Conservation (phyloP, 30 jellyfish, hydroid and myxozoan genomes). For the Chrysaora quinquecirrha region DNA sequence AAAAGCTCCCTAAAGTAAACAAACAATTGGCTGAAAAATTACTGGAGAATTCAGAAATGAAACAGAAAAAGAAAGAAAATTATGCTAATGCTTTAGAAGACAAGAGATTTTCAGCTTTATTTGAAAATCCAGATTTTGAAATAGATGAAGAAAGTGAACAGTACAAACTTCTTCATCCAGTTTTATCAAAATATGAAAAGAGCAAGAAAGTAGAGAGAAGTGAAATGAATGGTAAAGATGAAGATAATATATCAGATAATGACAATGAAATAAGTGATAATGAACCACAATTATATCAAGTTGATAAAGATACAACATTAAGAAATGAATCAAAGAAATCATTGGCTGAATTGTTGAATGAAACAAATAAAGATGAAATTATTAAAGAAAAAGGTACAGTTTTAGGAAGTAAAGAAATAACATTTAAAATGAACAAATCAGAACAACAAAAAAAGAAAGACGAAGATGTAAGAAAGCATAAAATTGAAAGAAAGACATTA, state of each 20-base stretch:
- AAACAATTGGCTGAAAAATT: slow-evolving; percentile 87
- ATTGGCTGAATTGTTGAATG: slow-evolving; percentile 73
- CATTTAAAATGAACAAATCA: slow-evolving; percentile 60
- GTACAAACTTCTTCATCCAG: slow-evolving; percentile 93
- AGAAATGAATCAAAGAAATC: neutral
- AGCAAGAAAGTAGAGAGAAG: slow-evolving; percentile 24
- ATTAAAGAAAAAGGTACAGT: slow-evolving; percentile 76
- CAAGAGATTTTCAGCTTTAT: slow-evolving; percentile 93
- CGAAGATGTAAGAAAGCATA: slow-evolving; percentile 69
- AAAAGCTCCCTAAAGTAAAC: slow-evolving; percentile 93
- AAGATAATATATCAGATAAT: slow-evolving; percentile 48
- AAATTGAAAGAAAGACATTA: slow-evolving; percentile 76
- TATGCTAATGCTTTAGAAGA: slow-evolving; percentile 82
- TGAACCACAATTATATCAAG: slow-evolving; percentile 66
- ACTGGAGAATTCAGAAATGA: slow-evolving; percentile 49
- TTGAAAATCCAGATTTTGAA: slow-evolving; percentile 91
- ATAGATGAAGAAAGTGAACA: slow-evolving; percentile 98
- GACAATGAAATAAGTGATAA: slow-evolving; percentile 6
- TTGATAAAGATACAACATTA: slow-evolving; percentile 32
- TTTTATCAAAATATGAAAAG: slow-evolving; percentile 89
- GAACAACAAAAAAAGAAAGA: slow-evolving; percentile 52
- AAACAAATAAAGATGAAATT: slow-evolving; percentile 29
- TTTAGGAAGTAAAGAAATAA: slow-evolving; percentile 85
- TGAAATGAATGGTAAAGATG: slow-evolving; percentile 45
- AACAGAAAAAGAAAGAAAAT: slow-evolving; percentile 46